Conservation (phyloP, 1,140 invertebrate species). For the Scylla paramamosain region DNA sequence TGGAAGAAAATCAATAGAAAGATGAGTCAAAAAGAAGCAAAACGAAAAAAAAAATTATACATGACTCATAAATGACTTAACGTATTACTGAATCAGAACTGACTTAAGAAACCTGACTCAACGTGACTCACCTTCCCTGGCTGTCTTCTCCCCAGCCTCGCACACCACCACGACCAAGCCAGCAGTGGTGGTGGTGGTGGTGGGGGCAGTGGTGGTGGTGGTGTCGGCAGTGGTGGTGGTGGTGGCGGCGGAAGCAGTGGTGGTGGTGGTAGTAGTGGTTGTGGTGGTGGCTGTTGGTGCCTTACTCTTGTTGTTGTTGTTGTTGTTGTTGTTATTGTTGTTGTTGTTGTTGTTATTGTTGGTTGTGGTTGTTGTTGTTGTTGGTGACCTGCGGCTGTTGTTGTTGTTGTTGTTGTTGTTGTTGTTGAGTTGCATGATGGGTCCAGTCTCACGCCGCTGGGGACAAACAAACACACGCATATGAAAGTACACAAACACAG, state of each 20-base stretch:
- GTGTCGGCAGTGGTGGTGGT: not conserved
- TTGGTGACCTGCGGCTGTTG: not conserved
- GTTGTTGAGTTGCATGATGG: constrained; percentile 11
- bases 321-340: not conserved
- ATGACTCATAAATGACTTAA: no score
- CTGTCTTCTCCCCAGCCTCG: not conserved
- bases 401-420: no score
- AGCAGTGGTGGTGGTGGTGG: not conserved
- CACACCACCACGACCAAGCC: not conserved
- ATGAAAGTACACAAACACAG: not conserved
- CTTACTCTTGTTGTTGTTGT: not conserved
- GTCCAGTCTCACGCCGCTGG: not conserved
- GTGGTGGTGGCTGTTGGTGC: not conserved
- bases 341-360: not conserved
- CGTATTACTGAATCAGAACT: not conserved
- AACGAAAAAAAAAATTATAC: no score
- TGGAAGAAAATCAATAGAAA: not conserved
- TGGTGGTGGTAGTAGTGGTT: not conserved
- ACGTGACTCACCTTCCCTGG: not conserved
- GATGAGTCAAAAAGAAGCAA: no score
- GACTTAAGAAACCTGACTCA: not conserved
- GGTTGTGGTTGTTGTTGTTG: not conserved
- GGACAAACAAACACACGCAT: not conserved
- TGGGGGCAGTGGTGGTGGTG: not conserved
- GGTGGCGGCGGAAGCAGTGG: not conserved